phyloP scores from a whole-genome alignment of 2,797 vertebrate genomes.

The Takifugu ocellatus region DNA sequence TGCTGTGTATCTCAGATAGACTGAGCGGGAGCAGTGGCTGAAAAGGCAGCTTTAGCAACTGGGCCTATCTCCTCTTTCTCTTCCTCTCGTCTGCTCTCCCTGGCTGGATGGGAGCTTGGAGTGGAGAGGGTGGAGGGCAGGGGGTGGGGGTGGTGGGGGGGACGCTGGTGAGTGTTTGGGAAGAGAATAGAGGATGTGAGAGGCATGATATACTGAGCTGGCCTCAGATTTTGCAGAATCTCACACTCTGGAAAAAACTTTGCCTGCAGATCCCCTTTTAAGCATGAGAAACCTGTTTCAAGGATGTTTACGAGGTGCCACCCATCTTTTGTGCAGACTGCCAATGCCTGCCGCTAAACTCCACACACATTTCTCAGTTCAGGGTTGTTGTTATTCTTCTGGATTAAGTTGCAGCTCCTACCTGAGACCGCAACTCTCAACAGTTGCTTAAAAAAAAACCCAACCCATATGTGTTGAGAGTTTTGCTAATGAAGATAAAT shows the following conservation, averaged over 20 bases:
- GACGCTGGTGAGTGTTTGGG: slow-evolving; percentile 64
- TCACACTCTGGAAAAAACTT: slow-evolving; percentile 70
- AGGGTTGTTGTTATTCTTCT: slow-evolving; percentile 33
- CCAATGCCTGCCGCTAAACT: slow-evolving; percentile 42
- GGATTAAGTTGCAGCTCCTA: slow-evolving; percentile 34
- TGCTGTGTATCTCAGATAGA: slow-evolving; percentile 83
- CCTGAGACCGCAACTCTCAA: slow-evolving; percentile 17
- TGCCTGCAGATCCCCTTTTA: slow-evolving; percentile 62
- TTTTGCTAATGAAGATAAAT: slow-evolving; percentile 12
- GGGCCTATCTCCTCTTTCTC: slow-evolving; percentile 76
- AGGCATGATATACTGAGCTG: slow-evolving; percentile 74
- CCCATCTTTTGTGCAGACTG: slow-evolving; percentile 47
- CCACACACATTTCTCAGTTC: slow-evolving; percentile 43
- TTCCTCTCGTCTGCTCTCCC: slow-evolving; percentile 19
- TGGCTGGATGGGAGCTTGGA: slow-evolving; percentile 69
- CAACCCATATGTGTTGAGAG: not conserved
- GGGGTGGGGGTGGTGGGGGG: slow-evolving; percentile 52
- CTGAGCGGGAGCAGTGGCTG: slow-evolving; percentile 74
- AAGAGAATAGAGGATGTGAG: slow-evolving; percentile 72
- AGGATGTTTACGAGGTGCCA: slow-evolving; percentile 64
- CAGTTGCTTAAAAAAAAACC: not conserved
- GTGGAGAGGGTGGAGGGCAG: slow-evolving; percentile 57
- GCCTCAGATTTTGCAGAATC: slow-evolving; percentile 71
- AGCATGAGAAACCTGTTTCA: slow-evolving; percentile 71
- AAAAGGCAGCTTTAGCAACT: slow-evolving; percentile 83